These are phyloP conservation scores for Ailurus styani DNA, from an alignment of 2,113 vertebrate genomes.

Conservation along the genomic window DNA sequence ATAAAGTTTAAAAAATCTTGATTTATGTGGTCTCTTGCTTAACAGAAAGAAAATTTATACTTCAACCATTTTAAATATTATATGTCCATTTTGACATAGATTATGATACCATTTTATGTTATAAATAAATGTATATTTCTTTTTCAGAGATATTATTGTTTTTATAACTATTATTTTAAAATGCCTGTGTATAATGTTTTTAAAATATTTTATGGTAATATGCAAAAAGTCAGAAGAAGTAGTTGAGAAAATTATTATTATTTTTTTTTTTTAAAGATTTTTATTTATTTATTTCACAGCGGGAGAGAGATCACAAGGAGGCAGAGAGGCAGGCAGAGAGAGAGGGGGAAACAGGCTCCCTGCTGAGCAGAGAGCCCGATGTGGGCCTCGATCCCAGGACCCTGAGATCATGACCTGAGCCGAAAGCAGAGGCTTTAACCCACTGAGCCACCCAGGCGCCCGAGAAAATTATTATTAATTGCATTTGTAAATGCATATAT, in stretches of 20 bases:
- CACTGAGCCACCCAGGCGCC: no score
- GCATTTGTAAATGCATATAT: neutral
- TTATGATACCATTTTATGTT: neutral
- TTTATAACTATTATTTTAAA: neutral
- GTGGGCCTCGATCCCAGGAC: no score
- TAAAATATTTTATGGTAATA: neutral
- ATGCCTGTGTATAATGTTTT: neutral
- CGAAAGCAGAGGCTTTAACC: no score
- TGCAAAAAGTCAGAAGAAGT: neutral
- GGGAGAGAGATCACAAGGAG: no score
- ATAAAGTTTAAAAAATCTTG: neutral
- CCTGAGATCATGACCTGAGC: no score
- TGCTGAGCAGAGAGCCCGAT: no score
- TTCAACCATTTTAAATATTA: neutral
- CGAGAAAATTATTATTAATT: no score
- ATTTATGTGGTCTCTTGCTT: neutral
- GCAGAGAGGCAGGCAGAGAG: no score
- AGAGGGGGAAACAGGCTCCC: no score
- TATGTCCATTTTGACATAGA: neutral
- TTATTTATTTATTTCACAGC: no score
- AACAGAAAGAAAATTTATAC: neutral
- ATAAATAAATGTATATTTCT: neutral
- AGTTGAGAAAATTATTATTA: neutral
- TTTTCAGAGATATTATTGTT: neutral
- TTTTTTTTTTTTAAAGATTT: no score